Evolutionary conservation across 2,113 vertebrate genomes (phyloP), one percentile per base, ranked within the genome.

Genomic region (Phylloscopus trochilus): DNA sequence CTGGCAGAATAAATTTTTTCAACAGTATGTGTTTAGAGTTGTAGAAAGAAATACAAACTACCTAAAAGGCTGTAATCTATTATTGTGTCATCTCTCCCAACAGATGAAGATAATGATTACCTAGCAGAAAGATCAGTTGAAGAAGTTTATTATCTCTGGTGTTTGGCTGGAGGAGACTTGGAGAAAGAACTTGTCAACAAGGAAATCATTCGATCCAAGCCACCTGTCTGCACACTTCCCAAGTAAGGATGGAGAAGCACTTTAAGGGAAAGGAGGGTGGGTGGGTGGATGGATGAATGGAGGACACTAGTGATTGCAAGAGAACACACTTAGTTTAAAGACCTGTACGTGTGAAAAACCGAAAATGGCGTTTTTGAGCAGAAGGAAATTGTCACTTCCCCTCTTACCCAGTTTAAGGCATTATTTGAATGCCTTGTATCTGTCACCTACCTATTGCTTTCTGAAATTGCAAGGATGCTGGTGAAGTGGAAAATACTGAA

Each of bases 101-200:
- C 83, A 99, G 99, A 98, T 73, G 97, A 98, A 68, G 98, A 97
- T 88, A 98, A 94, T 46, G 98, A 99, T 97, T 99, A 98, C 95
- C 96, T 99, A 93, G 97, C 98, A 9, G 99, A 99, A 97, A 98
- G 99, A 90, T 98, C 98, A 91, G 98, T 99, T 92, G 98, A 99
- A 92, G 99, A 99, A 95, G 98, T 99, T 43, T 99, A 99, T 98
- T 98, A 99, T 96, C 98, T 99, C 90, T 99, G 99, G 99, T 99
- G 99, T 97, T 98, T 99, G 96, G 99, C 99, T 60, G 99, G 99
- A 82, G 99, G 99, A 93, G 99, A 99, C 97, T 97, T 99, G 94
- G 99, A 99, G 96, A 99, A 99, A 96, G 99, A 99, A 75, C 98
- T 99, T 89, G 98, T 98, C 94, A 99, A 99, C 97, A 99, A 99